phyloP scores from a whole-genome alignment of 2,113 vertebrate genomes.

The Physeter macrocephalus region DNA sequence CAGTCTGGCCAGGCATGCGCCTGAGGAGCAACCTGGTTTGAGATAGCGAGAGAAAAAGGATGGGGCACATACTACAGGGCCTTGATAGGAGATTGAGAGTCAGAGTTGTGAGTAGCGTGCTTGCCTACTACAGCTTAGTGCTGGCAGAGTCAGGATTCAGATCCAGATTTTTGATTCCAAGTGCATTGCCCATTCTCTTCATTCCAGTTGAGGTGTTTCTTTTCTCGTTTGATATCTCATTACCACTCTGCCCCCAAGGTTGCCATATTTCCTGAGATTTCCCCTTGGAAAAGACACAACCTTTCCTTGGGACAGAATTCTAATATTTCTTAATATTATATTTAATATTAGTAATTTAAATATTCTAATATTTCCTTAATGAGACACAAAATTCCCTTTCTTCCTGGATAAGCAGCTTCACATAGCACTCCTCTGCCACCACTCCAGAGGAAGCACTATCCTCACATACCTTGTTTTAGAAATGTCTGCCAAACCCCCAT shows the following conservation, averaged over 20 bases:
- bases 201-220: not conserved
- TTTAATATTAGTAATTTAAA: not conserved
- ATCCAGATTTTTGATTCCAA: not conserved
- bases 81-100: not conserved
- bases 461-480: not conserved
- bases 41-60: not conserved
- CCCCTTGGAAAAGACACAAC: not conserved
- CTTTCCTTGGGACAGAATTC: not conserved
- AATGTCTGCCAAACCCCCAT: not conserved
- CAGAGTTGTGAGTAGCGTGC: not conserved
- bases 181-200: not conserved
- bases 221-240: not conserved
- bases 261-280: not conserved
- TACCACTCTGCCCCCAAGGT: not conserved
- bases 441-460: not conserved
- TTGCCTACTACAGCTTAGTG: not conserved
- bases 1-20: not conserved
- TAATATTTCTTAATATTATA: not conserved
- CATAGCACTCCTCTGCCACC: not conserved
- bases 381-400: not conserved
- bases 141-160: not conserved
- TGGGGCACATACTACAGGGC: not conserved
- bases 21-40: not conserved
- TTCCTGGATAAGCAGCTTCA: not conserved
- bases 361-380: not conserved